These are phyloP conservation scores for Napeogenes sylphis DNA, from an alignment of 2,888 invertebrate genomes.

Conservation along the genomic window DNA sequence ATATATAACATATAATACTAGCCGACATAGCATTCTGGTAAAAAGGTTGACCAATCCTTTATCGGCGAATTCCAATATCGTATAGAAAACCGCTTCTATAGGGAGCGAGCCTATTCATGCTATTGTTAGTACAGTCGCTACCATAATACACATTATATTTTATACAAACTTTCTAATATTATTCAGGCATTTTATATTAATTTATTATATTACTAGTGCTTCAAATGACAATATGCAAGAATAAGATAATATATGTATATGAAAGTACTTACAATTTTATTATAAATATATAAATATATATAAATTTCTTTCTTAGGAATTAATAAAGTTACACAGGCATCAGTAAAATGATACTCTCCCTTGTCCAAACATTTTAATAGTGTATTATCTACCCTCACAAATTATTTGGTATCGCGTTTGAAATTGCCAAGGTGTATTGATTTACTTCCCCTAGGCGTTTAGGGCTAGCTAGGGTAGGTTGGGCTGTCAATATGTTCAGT, in stretches of 20 bases:
- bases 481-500: conserved; percentile 46
- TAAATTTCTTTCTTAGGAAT: background rate
- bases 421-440: conserved; percentile 70
- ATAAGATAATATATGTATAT: no score
- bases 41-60: conserved; percentile 70
- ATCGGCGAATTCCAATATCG: conserved; percentile 69
- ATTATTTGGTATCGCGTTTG: conserved; percentile 58
- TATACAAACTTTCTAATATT: conserved; percentile 29
- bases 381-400: conserved; percentile 18
- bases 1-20: conserved; percentile 15
- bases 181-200: background rate
- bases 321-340: background rate
- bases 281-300: background rate
- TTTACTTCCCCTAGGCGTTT: conserved; percentile 50
- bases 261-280: background rate
- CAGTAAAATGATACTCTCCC: background rate
- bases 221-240: no score
- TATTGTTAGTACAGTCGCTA: conserved; percentile 36
- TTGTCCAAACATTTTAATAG: conserved; percentile 4
- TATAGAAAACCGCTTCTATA: conserved; percentile 53
- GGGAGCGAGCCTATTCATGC: conserved; percentile 54
- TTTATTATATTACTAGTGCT: background rate
- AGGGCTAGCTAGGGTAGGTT: conserved; percentile 43
- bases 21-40: conserved; percentile 40
- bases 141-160: conserved; percentile 22